Evolutionary conservation across 2,888 invertebrate genomes (phyloP).

Genomic region (Escarpia spicata): DNA sequence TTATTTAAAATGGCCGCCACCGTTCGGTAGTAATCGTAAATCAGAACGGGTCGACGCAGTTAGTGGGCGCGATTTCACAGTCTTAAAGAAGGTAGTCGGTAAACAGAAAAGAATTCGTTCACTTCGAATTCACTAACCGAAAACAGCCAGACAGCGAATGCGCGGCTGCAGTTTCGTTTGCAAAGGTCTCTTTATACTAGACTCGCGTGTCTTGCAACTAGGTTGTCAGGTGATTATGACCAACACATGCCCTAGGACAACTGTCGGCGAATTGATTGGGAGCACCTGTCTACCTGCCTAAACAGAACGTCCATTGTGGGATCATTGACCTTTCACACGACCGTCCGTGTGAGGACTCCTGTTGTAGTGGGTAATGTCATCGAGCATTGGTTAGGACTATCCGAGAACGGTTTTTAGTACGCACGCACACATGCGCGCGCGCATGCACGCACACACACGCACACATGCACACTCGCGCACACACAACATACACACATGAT

Average conservation of each 20-base stretch:
- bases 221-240: too few species aligned
- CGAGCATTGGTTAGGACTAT: neutral
- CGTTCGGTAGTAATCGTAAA: neutral
- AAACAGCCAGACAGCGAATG: neutral
- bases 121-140: neutral
- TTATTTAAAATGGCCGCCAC: neutral
- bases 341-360: too few species aligned
- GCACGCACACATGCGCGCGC: neutral
- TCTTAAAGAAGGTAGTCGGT: neutral
- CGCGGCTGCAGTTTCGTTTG: neutral
- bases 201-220: too few species aligned
- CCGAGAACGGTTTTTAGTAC: neutral
- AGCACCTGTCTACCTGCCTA: too few species aligned
- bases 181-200: too few species aligned
- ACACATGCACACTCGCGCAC: neutral
- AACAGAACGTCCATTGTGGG: too few species aligned
- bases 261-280: too few species aligned
- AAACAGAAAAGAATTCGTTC: neutral
- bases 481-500: neutral
- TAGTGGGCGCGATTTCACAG: neutral
- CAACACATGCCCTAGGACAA: too few species aligned
- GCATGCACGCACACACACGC: neutral
- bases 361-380: too few species aligned
- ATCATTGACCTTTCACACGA: too few species aligned
- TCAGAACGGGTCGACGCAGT: neutral